phyloP scores from a whole-genome alignment of 2,113 vertebrate genomes.

The Vulpes vulpes region DNA sequence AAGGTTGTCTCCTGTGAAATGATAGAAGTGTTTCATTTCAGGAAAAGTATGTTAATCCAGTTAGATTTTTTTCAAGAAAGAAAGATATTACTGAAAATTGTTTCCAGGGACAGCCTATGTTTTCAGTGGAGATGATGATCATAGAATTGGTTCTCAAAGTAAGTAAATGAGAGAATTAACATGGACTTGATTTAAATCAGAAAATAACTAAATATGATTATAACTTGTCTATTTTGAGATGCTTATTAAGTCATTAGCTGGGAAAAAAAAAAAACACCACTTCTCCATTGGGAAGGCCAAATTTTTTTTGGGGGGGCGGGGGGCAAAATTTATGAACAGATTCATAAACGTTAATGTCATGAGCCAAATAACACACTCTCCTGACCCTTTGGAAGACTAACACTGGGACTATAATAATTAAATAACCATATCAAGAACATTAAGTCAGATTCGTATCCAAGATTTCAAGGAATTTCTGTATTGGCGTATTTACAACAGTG shows the following conservation, averaged over 20 bases:
- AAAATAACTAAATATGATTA: not conserved
- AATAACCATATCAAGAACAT: not conserved
- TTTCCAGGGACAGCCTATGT: not conserved
- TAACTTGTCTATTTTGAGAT: not conserved
- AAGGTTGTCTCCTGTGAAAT: constrained; percentile 87
- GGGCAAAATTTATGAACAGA: constrained; percentile 38
- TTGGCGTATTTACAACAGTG: not conserved
- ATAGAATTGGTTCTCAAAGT: not conserved
- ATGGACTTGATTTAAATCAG: not conserved
- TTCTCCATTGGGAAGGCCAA: constrained; percentile 31
- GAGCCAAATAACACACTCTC: not conserved
- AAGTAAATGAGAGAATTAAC: not conserved
- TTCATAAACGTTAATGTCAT: not conserved
- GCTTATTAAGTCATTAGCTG: not conserved
- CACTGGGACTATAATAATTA: not conserved
- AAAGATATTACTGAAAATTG: not conserved
- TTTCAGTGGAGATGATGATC: not conserved
- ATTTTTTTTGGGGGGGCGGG: not conserved
- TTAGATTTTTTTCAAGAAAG: not conserved
- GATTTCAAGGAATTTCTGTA: not conserved
- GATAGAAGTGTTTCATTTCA: not conserved
- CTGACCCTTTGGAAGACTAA: not conserved
- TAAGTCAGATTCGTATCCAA: not conserved
- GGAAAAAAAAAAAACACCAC: not conserved
- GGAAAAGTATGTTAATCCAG: not conserved